These are phyloP conservation scores for Melanotaenia pygmaea DNA, from an alignment of 2,797 vertebrate genomes.

Conservation along the genomic window DNA sequence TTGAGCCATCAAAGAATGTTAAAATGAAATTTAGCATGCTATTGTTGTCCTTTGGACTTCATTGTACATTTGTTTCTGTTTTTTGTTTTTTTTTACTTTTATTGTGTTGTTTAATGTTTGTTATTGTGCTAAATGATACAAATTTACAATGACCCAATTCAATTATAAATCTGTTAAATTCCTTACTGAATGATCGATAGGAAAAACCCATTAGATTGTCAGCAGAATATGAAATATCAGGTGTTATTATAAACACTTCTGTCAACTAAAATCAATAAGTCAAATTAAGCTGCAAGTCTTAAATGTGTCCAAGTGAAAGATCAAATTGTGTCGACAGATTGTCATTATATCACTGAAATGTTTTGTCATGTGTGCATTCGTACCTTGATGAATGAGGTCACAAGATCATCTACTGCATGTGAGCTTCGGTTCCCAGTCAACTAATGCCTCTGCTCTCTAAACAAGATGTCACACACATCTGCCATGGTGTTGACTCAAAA, in stretches of 20 bases:
- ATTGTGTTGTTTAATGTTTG: too few relatives aligned
- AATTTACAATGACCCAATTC: too few relatives aligned
- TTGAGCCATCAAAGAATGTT: too few relatives aligned
- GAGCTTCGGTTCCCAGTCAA: conserved; percentile 20
- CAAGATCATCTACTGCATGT: conserved; percentile 11
- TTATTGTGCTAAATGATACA: too few relatives aligned
- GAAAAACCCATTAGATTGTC: not conserved
- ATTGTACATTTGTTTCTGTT: too few relatives aligned
- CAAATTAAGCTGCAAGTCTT: not conserved
- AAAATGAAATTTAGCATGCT: too few relatives aligned
- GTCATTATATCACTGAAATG: conserved; percentile 42
- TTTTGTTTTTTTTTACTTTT: too few relatives aligned
- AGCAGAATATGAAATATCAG: not conserved
- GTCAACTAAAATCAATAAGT: conserved; percentile 14
- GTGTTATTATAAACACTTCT: not conserved
- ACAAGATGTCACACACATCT: conserved; percentile 52
- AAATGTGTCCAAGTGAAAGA: conserved; percentile 17
- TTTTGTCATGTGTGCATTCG: conserved; percentile 30
- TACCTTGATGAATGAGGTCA: conserved; percentile 48
- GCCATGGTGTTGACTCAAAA: conserved; percentile 25
- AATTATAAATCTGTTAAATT: not conserved
- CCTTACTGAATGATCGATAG: not conserved
- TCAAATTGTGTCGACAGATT: conserved; percentile 31
- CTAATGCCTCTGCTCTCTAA: conserved; percentile 63
- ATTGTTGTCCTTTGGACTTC: too few relatives aligned